Conservation (phyloP, 2,113 vertebrate genomes). For the Rallus limicola region DNA sequence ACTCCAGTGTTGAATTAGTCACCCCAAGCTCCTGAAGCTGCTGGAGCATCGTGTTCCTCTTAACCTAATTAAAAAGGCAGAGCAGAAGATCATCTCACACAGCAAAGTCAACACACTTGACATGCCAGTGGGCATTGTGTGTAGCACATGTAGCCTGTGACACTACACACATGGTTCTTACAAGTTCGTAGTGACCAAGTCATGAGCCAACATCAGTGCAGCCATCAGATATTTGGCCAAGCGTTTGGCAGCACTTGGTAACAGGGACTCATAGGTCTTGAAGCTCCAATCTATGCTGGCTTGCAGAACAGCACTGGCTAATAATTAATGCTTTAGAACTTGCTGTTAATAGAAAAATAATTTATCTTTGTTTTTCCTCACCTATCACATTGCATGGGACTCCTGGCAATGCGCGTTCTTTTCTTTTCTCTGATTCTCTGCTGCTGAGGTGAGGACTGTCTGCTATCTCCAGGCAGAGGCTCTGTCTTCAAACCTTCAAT, state of each 20-base stretch:
- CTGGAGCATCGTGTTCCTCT: neutral
- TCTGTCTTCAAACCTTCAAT: neutral
- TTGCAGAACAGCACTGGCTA: neutral
- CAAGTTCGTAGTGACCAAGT: accelerated
- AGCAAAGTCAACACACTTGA: accelerated
- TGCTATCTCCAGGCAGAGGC: neutral
- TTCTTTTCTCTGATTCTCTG: neutral
- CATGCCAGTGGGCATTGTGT: neutral
- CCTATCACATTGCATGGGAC: neutral
- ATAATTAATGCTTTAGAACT: neutral
- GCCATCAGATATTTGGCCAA: neutral
- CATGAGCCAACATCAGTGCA: accelerated
- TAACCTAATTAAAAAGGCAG: neutral
- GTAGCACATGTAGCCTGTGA: accelerated
- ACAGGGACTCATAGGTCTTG: neutral
- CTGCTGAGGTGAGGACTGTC: neutral
- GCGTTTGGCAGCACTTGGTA: neutral
- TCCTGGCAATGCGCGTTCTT: neutral
- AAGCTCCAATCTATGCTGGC: neutral
- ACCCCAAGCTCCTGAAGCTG: neutral
- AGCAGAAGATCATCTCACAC: accelerated
- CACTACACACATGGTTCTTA: neutral
- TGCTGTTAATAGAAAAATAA: neutral
- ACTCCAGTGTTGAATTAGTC: neutral
- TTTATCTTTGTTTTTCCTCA: neutral